A percentile compares a stretch with the other conserved stretches of the same genome.
These are phyloP conservation scores for Varanus komodoensis DNA, from an alignment of 2,113 vertebrate genomes.

Conservation along the genomic window DNA sequence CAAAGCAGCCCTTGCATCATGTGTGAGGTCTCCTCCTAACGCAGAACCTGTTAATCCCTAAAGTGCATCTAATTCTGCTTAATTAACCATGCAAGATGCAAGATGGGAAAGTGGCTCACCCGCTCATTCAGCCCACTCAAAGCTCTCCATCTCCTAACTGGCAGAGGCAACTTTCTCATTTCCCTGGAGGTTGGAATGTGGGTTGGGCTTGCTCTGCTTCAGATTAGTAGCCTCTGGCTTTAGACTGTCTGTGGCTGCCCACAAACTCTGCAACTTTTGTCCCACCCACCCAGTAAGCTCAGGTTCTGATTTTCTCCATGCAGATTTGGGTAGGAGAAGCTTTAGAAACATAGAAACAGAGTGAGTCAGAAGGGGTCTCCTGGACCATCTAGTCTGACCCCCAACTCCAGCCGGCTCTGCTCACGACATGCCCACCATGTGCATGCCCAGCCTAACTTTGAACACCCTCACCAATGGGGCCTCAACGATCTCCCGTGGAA, in stretches of 20 bases:
- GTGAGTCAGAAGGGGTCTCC: no score
- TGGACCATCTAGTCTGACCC: no score
- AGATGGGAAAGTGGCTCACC: not conserved
- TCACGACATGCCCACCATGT: no score
- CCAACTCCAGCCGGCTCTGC: no score
- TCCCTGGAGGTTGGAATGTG: conserved; percentile 1
- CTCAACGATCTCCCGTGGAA: no score
- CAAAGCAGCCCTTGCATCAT: not conserved
- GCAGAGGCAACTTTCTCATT: not conserved
- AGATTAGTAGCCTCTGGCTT: not conserved
- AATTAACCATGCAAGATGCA: not conserved
- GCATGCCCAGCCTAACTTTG: no score
- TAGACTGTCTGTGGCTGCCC: not conserved
- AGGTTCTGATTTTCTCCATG: not conserved
- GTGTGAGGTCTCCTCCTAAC: rapidly evolving
- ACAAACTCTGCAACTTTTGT: not conserved
- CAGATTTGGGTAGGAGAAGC: not conserved
- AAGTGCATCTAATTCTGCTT: conserved; percentile 17
- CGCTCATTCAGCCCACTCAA: not conserved
- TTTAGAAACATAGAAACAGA: no score
- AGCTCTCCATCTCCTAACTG: not conserved
- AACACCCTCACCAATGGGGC: no score
- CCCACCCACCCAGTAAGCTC: not conserved
- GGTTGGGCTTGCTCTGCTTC: not conserved
- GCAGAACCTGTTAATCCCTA: not conserved